Evolutionary conservation across 2,888 invertebrate genomes (phyloP), one percentile per base, ranked within the genome.

Genomic region (Hemithea aestivaria): DNA sequence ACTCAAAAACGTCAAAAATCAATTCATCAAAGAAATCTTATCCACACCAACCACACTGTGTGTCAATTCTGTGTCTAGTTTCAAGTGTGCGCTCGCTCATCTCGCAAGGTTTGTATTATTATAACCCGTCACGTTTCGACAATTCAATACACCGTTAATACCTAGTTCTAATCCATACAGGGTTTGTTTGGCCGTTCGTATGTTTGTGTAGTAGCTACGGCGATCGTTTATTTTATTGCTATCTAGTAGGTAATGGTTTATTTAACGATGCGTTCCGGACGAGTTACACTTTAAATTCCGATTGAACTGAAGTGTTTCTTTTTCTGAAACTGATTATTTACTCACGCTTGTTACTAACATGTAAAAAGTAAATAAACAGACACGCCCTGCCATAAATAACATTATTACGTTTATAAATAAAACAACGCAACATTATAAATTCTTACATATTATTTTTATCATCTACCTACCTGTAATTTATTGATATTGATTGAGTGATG

Each of bases 41-140:
- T 33, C 34, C 21, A 25, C 38, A 27, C 7, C 10, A 20, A 20
- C 30, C 16, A 16, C 16, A 16, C 5, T 23, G 36, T 37, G 31
- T 28, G n/a, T n/a, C n/a, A n/a, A n/a, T n/a, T n/a, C n/a, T n/a
- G 11, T 29, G 43, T 44, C 43, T 30, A 12, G 39, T 38, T 38
- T 20, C 39, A n/a, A 22, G 24, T 16, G 20, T 20, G 23, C 26
- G 38, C 11, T 10, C 36, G 16, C 31, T 33, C 38, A 27, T 23
- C 31, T 44, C 22, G 7, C 21, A 70, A 42, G 74, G 73, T 76
- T 58, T 70, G 74, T 73, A 32, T 56, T 51, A 56, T 70, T 43
- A 53, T 36, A 60, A 62, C 57, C 65, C 58, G 74, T 79, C 79
- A 77, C 80, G 80, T 77, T 78, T 71, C 61, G 69, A 71, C 76